phyloP scores from a whole-genome alignment of 2,113 vertebrate genomes.

The Mastomys natalensis region DNA sequence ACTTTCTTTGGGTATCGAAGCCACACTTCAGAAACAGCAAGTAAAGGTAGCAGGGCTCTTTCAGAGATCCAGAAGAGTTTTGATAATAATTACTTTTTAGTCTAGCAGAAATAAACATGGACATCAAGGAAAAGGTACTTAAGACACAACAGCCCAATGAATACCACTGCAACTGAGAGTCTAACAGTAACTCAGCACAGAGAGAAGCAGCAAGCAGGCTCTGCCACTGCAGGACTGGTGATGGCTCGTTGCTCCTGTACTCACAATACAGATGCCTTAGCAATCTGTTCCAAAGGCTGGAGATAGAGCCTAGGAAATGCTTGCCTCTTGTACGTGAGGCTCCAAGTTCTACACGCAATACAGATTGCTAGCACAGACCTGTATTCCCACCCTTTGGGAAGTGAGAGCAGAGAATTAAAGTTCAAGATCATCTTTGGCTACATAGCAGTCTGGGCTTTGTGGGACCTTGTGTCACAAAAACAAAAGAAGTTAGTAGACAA shows the following conservation, averaged over 20 bases:
- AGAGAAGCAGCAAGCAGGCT: not conserved
- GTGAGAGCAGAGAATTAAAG: not conserved
- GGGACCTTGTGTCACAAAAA: not conserved
- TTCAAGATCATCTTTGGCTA: not conserved
- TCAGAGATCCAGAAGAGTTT: not conserved
- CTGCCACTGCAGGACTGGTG: too few species aligned
- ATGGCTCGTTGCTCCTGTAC: too few species aligned
- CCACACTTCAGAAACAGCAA: not conserved
- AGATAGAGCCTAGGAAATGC: not conserved
- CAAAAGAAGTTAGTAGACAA: not conserved
- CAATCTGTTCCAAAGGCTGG: not conserved
- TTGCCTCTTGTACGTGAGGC: fast-evolving
- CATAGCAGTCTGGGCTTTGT: not conserved
- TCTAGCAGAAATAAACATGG: not conserved
- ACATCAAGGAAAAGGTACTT: not conserved
- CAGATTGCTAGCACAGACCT: too few species aligned
- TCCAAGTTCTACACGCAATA: not conserved
- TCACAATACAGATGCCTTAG: not conserved
- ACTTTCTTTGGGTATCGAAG: not conserved
- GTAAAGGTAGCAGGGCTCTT: too few species aligned
- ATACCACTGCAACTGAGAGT: not conserved
- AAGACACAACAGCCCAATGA: not conserved
- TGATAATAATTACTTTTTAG: not conserved
- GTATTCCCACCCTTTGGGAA: not conserved
- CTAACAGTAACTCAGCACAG: not conserved